Base-by-base conservation (phyloP, 2,113 vertebrate species). In the Petroica traversi region DNA sequence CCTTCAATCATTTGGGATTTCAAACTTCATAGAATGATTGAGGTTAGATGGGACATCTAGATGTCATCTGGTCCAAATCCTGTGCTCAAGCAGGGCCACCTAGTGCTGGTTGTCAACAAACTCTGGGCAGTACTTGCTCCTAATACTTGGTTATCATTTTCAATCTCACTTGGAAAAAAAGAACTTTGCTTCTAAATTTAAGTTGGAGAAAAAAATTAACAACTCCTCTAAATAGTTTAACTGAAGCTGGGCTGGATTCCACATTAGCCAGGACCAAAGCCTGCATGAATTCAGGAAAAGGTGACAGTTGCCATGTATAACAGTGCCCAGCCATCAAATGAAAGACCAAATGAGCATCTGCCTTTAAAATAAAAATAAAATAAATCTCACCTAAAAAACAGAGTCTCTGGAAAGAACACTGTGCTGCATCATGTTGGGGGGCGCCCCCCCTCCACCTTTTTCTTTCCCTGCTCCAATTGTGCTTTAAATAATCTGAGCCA, bases 401-500 rank as follows among this genome's bases (percentile, higher is more conserved):
- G 4, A n/a, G 9, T 14, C 9, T 59, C 68, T 67, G 24, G 23
- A 62, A 68, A 24, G 5, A 76, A 6, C 41, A 18, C 15, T 0
- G 1, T 64, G 31, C 52, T 58, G 33, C 41, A 72, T n/a, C 46
- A 51, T 1, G 2, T 11, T n/a, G n/a, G n/a, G n/a, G n/a, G n/a
- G n/a, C n/a, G n/a, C 28, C 22, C n/a, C 20, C 33, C 26, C 11
- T n/a, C 18, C 29, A 29, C 34, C 17, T 58, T 67, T 25, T 36
- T 2, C 10, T 51, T 41, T 16, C 31, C 15, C 4, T 0, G 3
- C 25, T 43, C 19, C 51, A 46, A 16, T 9, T 28, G 28, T 8
- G 25, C 62, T 89, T 87, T 82, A 85, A 93, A 88, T 73, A 89
- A 46, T 43, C 58, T 23, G n/a, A 77, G 72, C 12, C 52, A 12